A percentile compares a stretch with the other conserved stretches of the same genome.
Evolutionary conservation across 1,140 invertebrate species (phyloP).

Genomic region (Pachyrhynchus sulphureomaculatus): DNA sequence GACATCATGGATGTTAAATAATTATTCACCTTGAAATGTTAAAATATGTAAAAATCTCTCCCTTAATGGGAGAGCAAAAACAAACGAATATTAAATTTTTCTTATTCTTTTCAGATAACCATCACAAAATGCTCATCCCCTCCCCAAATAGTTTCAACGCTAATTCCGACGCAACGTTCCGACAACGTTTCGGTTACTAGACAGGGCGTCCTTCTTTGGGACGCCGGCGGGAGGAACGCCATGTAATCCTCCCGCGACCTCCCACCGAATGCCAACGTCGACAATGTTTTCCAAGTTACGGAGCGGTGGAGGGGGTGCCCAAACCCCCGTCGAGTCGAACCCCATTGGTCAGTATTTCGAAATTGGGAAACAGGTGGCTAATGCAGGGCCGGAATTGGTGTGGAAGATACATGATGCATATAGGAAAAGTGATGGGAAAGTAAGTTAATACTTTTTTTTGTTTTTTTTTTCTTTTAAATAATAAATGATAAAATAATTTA

Average conservation of each 20-base stretch:
- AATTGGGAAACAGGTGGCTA: slow-evolving; percentile 82
- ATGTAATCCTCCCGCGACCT: slow-evolving; percentile 23
- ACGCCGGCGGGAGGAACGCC: slow-evolving; percentile 23
- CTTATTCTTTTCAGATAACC: slow-evolving; percentile 1
- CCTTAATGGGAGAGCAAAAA: too few relatives aligned
- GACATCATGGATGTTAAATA: too few relatives aligned
- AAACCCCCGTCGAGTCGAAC: slow-evolving; percentile 71
- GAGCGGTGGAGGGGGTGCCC: slow-evolving; percentile 56
- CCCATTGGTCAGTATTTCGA: slow-evolving; percentile 88
- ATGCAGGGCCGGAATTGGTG: slow-evolving; percentile 85
- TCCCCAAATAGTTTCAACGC: neutral
- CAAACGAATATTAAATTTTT: too few relatives aligned
- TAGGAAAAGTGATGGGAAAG: slow-evolving; percentile 87
- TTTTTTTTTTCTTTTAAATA: too few relatives aligned
- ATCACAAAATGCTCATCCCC: neutral
- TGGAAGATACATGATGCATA: slow-evolving; percentile 93
- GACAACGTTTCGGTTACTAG: slow-evolving; percentile 31
- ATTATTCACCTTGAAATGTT: too few relatives aligned
- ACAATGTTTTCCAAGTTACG: slow-evolving; percentile 67
- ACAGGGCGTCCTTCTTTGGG: slow-evolving; percentile 32
- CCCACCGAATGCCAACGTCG: slow-evolving; percentile 37
- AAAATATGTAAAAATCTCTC: too few relatives aligned
- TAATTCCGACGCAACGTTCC: neutral
- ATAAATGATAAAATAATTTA: too few relatives aligned
- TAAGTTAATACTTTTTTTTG: too few relatives aligned